These are phyloP conservation scores for Coturnix japonica DNA, from an alignment of 2,113 vertebrate species.

Conservation along the genomic window DNA sequence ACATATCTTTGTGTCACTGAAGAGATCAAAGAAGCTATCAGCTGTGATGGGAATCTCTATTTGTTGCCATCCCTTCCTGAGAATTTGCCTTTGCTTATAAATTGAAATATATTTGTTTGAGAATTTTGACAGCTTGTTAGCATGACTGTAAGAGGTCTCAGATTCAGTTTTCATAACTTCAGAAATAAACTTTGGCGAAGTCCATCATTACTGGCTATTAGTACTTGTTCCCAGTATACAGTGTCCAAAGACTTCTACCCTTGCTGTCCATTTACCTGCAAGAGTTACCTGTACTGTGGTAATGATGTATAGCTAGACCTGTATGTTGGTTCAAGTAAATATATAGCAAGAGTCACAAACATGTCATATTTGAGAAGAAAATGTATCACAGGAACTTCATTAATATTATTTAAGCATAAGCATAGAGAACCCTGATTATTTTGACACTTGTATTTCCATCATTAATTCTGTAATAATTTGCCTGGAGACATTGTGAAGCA, in stretches of 20 bases:
- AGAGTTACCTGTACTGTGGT: not conserved
- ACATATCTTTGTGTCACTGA: not conserved
- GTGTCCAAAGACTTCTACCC: not conserved
- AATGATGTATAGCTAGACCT: not conserved
- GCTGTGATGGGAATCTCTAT: not conserved
- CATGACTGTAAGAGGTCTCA: conserved; percentile 43
- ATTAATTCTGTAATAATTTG: too few species aligned
- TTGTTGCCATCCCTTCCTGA: not conserved
- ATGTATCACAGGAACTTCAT: not conserved
- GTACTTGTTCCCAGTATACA: not conserved
- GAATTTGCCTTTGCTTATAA: not conserved
- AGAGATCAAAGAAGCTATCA: not conserved
- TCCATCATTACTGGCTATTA: not conserved
- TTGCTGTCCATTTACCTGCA: not conserved
- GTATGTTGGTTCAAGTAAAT: not conserved
- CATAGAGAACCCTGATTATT: not conserved
- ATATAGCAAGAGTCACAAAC: not conserved
- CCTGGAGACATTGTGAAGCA: too few species aligned
- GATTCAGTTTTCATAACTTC: conserved; percentile 40
- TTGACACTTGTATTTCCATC: too few species aligned
- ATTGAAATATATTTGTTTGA: not conserved
- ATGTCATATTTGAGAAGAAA: not conserved
- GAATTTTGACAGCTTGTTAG: conserved; percentile 23
- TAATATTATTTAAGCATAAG: not conserved
- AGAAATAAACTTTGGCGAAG: conserved; percentile 3